A percentile compares a stretch with the other conserved stretches of the same genome.
Conservation (phyloP, 2,113 vertebrate species). For the Toxotes jaculatrix region DNA sequence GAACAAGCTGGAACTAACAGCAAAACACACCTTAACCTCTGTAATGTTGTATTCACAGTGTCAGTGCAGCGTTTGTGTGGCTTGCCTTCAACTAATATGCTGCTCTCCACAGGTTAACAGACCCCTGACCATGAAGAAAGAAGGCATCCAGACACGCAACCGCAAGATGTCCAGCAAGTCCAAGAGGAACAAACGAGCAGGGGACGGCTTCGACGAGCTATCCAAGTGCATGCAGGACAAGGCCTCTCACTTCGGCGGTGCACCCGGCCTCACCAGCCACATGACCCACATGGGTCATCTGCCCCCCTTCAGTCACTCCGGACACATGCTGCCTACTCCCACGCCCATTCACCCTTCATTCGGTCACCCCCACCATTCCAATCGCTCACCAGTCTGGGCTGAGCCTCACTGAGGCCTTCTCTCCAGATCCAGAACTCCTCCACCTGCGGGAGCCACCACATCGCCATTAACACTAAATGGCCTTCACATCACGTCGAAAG, state of each 20-base stretch:
- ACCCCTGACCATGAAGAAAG: conserved; percentile 99
- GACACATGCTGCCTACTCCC: conserved; percentile 98
- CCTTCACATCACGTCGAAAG: conserved; percentile 44
- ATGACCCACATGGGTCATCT: conserved; percentile 97
- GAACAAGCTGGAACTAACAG: conserved; percentile 4
- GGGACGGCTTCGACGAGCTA: conserved; percentile 95
- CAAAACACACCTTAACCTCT: neutral
- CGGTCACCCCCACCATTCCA: conserved; percentile 91
- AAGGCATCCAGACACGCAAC: conserved; percentile 99
- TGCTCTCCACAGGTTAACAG: conserved; percentile 92
- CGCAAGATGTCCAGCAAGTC: conserved; percentile 99
- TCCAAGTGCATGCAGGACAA: conserved; percentile 99
- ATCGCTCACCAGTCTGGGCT: conserved; percentile 96
- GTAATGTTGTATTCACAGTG: conserved; percentile 24
- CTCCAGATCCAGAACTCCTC: conserved; percentile 28
- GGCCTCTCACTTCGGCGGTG: conserved; percentile 90
- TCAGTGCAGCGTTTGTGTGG: conserved; percentile 58
- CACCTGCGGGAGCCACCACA: conserved; percentile 49
- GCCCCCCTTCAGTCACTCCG: conserved; percentile 95
- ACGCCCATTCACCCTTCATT: conserved; percentile 98
- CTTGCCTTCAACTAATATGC: conserved; percentile 66
- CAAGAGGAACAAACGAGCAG: conserved; percentile 94
- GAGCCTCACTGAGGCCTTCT: conserved; percentile 84
- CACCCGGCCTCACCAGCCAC: conserved; percentile 91
- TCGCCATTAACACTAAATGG: conserved; percentile 74